These are phyloP conservation scores for Drosophila rubida DNA, from an alignment of 2,888 invertebrate genomes.

Conservation along the genomic window DNA sequence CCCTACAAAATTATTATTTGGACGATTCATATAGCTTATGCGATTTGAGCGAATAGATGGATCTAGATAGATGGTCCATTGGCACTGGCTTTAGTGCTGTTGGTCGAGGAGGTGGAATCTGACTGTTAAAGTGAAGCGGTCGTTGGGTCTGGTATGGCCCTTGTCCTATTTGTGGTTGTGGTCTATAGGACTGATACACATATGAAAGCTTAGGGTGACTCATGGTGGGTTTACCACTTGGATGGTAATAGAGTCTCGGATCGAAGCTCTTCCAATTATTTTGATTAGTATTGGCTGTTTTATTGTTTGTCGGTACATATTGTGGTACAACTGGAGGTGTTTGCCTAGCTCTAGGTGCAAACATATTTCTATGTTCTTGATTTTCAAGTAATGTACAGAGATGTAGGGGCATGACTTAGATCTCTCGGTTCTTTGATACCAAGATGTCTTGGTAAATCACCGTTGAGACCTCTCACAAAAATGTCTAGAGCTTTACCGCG, in stretches of 20 bases:
- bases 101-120: neutral
- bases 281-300: neutral
- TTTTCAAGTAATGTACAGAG: neutral
- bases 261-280: neutral
- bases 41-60: neutral
- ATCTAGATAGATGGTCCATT: slow-evolving; percentile 5
- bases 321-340: neutral
- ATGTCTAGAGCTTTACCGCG: slow-evolving; percentile 1
- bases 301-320: neutral
- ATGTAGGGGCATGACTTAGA: too few relatives aligned
- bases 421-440: too few relatives aligned
- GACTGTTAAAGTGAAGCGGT: neutral
- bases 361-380: neutral
- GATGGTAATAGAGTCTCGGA: neutral
- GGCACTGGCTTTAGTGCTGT: neutral
- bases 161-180: neutral
- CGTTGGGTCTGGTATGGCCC: neutral
- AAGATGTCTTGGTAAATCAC: too few relatives aligned
- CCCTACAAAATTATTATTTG: neutral
- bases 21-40: slow-evolving; percentile 6
- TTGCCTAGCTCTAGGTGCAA: neutral
- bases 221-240: neutral
- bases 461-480: neutral
- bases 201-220: neutral
- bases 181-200: neutral